phyloP scores from a whole-genome alignment of 2,113 vertebrate species.

The Python bivittatus region DNA sequence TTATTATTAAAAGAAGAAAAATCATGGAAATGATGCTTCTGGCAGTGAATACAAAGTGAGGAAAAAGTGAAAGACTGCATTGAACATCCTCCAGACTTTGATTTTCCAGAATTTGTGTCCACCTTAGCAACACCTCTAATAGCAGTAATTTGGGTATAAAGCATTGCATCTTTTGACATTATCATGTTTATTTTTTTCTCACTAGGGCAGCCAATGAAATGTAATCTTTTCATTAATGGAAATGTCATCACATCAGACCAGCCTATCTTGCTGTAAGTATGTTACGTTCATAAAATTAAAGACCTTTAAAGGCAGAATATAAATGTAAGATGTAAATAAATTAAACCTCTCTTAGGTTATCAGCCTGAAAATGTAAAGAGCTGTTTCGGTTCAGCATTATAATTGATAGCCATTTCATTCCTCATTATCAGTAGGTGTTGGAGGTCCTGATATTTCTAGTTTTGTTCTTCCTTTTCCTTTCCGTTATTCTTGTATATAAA shows the following conservation, averaged over 20 bases:
- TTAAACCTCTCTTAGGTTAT: not conserved
- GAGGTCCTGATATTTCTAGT: not conserved
- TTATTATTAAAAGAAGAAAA: not conserved
- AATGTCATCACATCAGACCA: conserved; percentile 98
- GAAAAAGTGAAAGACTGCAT: not conserved
- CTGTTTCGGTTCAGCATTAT: not conserved
- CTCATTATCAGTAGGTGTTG: not conserved
- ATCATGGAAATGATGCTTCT: not conserved
- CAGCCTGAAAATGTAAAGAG: not conserved
- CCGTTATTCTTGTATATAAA: not conserved
- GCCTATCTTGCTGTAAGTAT: conserved; percentile 93
- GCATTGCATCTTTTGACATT: not conserved
- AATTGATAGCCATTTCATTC: not conserved
- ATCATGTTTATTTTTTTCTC: conserved; percentile 16
- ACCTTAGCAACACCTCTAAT: not conserved
- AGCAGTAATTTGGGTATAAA: not conserved
- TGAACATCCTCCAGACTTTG: not conserved
- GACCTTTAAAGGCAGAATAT: not conserved
- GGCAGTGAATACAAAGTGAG: not conserved
- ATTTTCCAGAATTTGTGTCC: not conserved
- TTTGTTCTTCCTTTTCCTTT: not conserved
- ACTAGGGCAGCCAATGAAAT: conserved; percentile 97
- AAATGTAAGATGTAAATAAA: not conserved
- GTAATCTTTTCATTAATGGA: conserved; percentile 96
- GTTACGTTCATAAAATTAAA: not conserved